These are phyloP conservation scores for Standfussiana lucernea DNA, from an alignment of 2,888 invertebrate species.

Conservation along the genomic window DNA sequence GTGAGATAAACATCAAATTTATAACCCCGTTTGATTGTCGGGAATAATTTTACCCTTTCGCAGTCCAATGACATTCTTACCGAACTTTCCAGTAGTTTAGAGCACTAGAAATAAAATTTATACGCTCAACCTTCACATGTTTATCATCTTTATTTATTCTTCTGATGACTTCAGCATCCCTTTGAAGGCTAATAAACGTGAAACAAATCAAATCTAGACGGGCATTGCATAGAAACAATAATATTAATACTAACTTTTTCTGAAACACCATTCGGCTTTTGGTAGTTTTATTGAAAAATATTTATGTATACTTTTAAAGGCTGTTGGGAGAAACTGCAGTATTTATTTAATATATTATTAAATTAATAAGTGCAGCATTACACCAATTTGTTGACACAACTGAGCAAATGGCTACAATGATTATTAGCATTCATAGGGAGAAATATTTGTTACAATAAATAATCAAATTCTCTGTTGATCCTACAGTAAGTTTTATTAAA, in stretches of 20 bases:
- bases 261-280: background rate
- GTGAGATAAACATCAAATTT: slow-evolving; percentile 96
- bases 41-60: slow-evolving; percentile 94
- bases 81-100: slow-evolving; percentile 94
- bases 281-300: background rate
- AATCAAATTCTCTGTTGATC: background rate
- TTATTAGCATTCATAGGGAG: slow-evolving; percentile 29
- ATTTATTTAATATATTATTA: background rate
- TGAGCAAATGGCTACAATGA: background rate
- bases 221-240: too few species aligned
- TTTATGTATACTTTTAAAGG: background rate
- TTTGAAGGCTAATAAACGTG: slow-evolving; percentile 42
- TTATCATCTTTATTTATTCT: slow-evolving; percentile 10
- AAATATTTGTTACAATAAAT: background rate
- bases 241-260: background rate
- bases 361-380: background rate
- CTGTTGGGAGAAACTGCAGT: background rate
- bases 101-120: slow-evolving; percentile 91
- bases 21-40: slow-evolving; percentile 95
- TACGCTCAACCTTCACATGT: slow-evolving; percentile 81
- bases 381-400: background rate
- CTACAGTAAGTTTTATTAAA: background rate
- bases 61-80: slow-evolving; percentile 93
- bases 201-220: background rate
- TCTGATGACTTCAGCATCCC: background rate